Percentiles rank a stretch among this genome's conserved stretches.
Conservation (phyloP, 2,888 invertebrate genomes). For the Globia sparganii region DNA sequence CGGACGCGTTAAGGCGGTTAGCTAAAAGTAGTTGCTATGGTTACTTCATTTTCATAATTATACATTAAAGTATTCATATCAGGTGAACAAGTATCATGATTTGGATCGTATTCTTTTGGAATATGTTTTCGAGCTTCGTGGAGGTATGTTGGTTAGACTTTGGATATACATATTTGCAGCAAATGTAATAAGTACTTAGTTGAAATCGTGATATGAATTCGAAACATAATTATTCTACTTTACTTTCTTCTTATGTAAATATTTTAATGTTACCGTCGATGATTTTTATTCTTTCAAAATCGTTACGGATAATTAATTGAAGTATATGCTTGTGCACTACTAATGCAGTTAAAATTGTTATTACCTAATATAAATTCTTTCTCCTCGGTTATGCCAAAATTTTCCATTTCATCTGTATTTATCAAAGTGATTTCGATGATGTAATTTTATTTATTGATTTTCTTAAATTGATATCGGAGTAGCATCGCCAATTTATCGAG, state of each 20-base stretch:
- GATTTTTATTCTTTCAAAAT: background rate
- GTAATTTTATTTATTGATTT: constrained; percentile 35
- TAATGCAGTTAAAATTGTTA: background rate
- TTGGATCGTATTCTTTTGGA: constrained; percentile 41
- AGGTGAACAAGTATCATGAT: constrained; percentile 36
- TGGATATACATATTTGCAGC: constrained; percentile 3
- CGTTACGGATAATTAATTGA: background rate
- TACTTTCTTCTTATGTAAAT: background rate
- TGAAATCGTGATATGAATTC: background rate
- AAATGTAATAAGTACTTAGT: background rate
- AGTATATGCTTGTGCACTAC: background rate
- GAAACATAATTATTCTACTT: background rate
- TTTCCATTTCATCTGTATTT: constrained; percentile 13
- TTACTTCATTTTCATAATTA: constrained; percentile 17
- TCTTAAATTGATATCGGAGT: constrained; percentile 29
- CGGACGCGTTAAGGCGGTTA: background rate
- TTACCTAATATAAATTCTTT: background rate
- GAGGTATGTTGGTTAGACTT: constrained; percentile 20
- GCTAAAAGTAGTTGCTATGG: constrained; percentile 20
- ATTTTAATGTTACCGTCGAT: background rate
- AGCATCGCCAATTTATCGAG: constrained; percentile 17
- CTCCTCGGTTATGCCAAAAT: constrained; percentile 21
- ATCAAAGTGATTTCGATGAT: constrained; percentile 1
- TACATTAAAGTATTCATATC: constrained; percentile 33
- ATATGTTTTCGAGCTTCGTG: constrained; percentile 22